phyloP scores from a whole-genome alignment of 2,113 vertebrate species.

The Trinectes maculatus region DNA sequence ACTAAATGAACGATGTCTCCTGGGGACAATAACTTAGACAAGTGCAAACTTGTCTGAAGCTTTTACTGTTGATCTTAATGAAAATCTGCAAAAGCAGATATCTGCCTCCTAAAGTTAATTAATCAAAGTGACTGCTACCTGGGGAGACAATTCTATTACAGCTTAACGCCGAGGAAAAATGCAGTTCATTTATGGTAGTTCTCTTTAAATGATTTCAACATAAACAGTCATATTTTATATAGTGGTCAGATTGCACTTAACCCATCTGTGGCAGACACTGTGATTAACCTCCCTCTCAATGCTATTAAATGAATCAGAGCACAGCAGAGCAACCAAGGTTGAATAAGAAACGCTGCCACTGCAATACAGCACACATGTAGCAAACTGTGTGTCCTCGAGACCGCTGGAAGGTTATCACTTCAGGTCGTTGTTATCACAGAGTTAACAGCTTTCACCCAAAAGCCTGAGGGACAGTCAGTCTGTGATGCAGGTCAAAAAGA shows the following conservation, averaged over 20 bases:
- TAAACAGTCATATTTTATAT: slow-evolving; percentile 46
- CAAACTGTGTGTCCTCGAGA: slow-evolving; percentile 74
- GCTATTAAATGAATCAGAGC: slow-evolving; percentile 76
- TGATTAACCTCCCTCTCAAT: slow-evolving; percentile 77
- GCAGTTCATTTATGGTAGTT: slow-evolving; percentile 14
- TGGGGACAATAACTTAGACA: slow-evolving; percentile 68
- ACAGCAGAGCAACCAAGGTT: slow-evolving; percentile 69
- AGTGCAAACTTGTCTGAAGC: slow-evolving; percentile 61
- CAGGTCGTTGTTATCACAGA: slow-evolving; percentile 75
- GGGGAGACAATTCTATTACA: slow-evolving; percentile 33
- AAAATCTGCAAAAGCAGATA: slow-evolving; percentile 79
- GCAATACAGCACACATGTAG: slow-evolving; percentile 66
- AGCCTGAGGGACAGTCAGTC: slow-evolving; percentile 61
- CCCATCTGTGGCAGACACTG: slow-evolving; percentile 61
- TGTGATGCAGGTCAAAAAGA: slow-evolving; percentile 70
- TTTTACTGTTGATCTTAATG: slow-evolving; percentile 80
- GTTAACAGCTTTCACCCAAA: slow-evolving; percentile 76
- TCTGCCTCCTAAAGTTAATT: slow-evolving; percentile 72
- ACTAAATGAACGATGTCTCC: slow-evolving; percentile 61
- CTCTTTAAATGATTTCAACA: slow-evolving; percentile 37
- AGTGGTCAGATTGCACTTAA: slow-evolving; percentile 53
- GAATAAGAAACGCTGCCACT: slow-evolving; percentile 71
- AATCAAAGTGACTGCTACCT: slow-evolving; percentile 70
- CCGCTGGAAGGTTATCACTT: slow-evolving; percentile 77
- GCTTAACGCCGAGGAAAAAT: slow-evolving; percentile 9